Evolutionary conservation across 1,140 invertebrate genomes (phyloP).

Genomic region (Zaprionus capensis): DNA sequence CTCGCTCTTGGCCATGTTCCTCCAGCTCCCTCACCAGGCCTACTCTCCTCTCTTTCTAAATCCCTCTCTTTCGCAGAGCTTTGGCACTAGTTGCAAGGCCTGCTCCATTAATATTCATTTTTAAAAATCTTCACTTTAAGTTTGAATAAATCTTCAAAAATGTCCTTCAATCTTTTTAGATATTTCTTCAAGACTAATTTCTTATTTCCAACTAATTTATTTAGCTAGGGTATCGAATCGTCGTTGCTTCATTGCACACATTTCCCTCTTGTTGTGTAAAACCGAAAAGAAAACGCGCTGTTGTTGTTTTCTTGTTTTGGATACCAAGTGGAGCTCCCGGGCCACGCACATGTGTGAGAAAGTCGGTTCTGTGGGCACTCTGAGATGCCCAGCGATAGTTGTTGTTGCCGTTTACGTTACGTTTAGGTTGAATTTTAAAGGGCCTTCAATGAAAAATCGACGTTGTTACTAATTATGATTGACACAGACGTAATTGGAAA

Average conservation of each 20-base stretch:
- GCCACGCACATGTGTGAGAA: conserved; percentile 76
- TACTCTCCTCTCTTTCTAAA: no score
- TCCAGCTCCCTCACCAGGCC: not conserved
- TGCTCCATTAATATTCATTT: not conserved
- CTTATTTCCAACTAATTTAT: not conserved
- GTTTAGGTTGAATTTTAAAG: conserved; percentile 59
- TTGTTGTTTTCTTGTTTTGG: conserved; percentile 26
- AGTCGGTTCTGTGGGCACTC: conserved; percentile 51
- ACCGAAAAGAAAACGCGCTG: conserved; percentile 32
- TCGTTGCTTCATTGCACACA: not conserved
- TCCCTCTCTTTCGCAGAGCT: not conserved
- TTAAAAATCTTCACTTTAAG: not conserved
- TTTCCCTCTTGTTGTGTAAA: not conserved
- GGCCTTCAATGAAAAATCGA: conserved; percentile 81
- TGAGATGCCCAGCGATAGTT: conserved; percentile 12
- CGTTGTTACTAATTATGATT: conserved; percentile 84
- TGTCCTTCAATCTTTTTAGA: not conserved
- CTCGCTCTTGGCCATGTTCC: conserved; percentile 69
- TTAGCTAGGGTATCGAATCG: conserved; percentile 12
- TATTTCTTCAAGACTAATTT: not conserved
- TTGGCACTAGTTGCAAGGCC: conserved; percentile 21
- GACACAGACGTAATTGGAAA: conserved; percentile 84
- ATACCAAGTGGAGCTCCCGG: conserved; percentile 57
- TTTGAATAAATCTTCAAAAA: not conserved
- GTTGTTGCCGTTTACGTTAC: conserved; percentile 50